phyloP scores from a whole-genome alignment of 2,888 invertebrate genomes.

The Sphinx pinastri region DNA sequence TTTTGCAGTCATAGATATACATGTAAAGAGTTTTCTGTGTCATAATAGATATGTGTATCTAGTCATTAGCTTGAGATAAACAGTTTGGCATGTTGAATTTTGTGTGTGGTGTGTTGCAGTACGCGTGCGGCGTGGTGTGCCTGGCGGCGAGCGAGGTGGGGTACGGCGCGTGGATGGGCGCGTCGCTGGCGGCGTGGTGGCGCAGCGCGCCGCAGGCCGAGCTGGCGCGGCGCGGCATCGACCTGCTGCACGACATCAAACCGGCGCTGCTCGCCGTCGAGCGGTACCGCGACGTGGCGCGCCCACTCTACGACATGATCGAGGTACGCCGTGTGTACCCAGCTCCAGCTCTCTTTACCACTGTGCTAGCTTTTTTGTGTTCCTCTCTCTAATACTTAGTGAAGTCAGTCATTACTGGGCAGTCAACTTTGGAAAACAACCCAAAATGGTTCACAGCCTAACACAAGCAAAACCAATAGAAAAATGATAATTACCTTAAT shows the following conservation, averaged over 20 bases:
- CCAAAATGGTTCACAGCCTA: not conserved
- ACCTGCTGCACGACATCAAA: constrained; percentile 77
- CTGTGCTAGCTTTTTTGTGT: too few species aligned
- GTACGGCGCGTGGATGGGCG: constrained; percentile 78
- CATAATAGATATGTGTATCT: too few species aligned
- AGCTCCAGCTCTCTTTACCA: too few species aligned
- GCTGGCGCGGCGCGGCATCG: constrained; percentile 73
- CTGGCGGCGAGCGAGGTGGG: constrained; percentile 72
- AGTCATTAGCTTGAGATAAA: too few species aligned
- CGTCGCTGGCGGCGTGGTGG: constrained; percentile 76
- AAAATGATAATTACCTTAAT: too few species aligned
- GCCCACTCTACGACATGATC: constrained; percentile 73
- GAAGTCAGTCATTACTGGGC: too few species aligned
- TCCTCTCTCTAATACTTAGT: too few species aligned
- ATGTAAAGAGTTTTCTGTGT: too few species aligned
- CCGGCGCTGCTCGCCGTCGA: constrained; percentile 76
- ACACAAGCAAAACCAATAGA: too few species aligned
- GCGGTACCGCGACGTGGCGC: constrained; percentile 69
- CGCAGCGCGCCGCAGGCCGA: constrained; percentile 71
- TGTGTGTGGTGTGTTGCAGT: constrained; percentile 44
- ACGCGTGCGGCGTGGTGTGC: constrained; percentile 67
- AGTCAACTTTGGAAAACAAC: not conserved
- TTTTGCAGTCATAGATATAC: too few species aligned
- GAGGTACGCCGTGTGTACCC: constrained; percentile 54
- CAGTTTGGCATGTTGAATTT: too few species aligned